phyloP scores from a whole-genome alignment of 1,140 invertebrate genomes.

The Drepana arcuata region DNA sequence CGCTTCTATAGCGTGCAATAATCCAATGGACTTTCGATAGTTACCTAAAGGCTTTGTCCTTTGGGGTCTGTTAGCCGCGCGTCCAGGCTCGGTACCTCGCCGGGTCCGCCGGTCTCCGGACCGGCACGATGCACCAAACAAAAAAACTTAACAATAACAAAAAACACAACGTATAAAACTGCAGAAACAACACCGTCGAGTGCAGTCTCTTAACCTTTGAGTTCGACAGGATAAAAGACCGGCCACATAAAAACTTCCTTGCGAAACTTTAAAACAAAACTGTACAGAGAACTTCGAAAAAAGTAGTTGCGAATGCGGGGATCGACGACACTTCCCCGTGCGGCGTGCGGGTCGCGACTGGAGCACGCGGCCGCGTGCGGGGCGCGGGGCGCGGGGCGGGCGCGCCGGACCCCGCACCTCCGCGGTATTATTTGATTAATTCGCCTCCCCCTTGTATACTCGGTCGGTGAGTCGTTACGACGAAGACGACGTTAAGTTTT shows the following conservation, averaged over 20 bases:
- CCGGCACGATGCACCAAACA: constrained; percentile 68
- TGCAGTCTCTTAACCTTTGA: constrained; percentile 47
- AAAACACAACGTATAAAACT: constrained; percentile 66
- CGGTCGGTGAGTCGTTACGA: constrained; percentile 63
- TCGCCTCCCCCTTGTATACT: constrained; percentile 69
- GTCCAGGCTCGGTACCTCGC: constrained; percentile 55
- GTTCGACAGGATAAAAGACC: constrained; percentile 50
- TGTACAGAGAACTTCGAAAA: constrained; percentile 65
- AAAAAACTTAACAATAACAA: constrained; percentile 70
- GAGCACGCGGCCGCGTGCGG: constrained; percentile 57
- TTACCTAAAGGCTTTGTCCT: constrained; percentile 67
- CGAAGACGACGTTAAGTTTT: constrained; percentile 64
- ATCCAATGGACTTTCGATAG: constrained; percentile 12
- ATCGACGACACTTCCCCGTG: constrained; percentile 56
- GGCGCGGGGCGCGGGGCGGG: constrained; percentile 22
- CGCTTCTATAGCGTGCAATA: constrained; percentile 4
- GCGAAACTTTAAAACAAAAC: constrained; percentile 66
- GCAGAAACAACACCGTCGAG: constrained; percentile 50
- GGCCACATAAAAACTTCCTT: constrained; percentile 57
- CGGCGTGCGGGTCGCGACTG: constrained; percentile 58
- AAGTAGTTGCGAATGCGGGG: constrained; percentile 58
- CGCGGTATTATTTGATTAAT: constrained; percentile 71
- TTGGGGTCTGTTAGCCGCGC: constrained; percentile 45
- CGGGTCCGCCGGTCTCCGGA: constrained; percentile 52
- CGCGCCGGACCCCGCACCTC: constrained; percentile 45